Evolutionary conservation across 2,888 invertebrate genomes (phyloP).

Genomic region (Drosophila neotestacea): DNA sequence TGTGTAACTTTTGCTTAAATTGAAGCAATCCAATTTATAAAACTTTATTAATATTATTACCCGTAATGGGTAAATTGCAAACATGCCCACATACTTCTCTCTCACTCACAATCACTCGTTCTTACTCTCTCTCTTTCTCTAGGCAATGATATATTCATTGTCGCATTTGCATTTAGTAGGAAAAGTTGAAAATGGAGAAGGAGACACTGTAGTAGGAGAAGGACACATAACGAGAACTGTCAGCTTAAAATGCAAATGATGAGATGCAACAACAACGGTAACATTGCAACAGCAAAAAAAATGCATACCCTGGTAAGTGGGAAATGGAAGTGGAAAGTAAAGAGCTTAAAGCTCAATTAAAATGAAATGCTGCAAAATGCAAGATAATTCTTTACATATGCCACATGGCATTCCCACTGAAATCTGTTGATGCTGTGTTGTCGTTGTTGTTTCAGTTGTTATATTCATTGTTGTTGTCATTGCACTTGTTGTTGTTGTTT

Average conservation of each 20-base stretch:
- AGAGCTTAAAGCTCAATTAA: slow-evolving; percentile 65
- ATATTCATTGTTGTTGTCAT: slow-evolving; percentile 23
- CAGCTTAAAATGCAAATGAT: slow-evolving; percentile 40
- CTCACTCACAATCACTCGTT: not conserved
- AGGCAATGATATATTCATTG: slow-evolving; percentile 46
- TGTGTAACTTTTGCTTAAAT: slow-evolving; percentile 14
- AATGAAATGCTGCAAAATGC: slow-evolving; percentile 58
- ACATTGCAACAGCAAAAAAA: not conserved
- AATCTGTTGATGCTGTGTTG: slow-evolving; percentile 34
- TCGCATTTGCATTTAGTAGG: slow-evolving; percentile 49
- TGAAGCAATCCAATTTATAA: slow-evolving; percentile 16
- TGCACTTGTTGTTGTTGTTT: slow-evolving; percentile 8
- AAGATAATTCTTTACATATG: slow-evolving; percentile 65
- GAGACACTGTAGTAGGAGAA: not conserved
- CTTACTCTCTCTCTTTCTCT: not conserved
- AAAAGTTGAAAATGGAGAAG: not conserved
- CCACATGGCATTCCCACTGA: slow-evolving; percentile 41
- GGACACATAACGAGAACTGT: slow-evolving; percentile 8
- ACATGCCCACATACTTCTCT: not conserved
- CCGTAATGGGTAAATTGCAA: slow-evolving; percentile 37
- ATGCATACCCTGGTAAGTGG: slow-evolving; percentile 15
- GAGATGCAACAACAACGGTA: not conserved
- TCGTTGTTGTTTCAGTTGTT: slow-evolving; percentile 13
- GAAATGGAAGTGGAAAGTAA: slow-evolving; percentile 15
- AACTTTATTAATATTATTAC: slow-evolving; percentile 21